These are phyloP conservation scores for Perca flavescens DNA, from an alignment of 2,113 vertebrate species.

Conservation along the genomic window DNA sequence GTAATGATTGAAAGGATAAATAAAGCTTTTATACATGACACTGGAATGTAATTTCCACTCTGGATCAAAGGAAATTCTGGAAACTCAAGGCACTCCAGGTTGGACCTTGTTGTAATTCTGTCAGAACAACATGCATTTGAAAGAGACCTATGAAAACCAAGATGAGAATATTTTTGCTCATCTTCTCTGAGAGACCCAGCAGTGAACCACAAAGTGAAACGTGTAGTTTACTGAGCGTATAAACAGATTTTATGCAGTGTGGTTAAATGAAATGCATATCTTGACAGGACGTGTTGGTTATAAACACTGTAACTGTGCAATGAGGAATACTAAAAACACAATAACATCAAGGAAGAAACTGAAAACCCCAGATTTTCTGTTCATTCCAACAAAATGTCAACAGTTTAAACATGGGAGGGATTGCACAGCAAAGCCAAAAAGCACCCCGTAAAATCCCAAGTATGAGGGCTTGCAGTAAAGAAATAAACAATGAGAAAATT, in stretches of 20 bases:
- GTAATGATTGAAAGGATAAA: constrained; percentile 66
- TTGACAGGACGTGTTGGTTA: constrained; percentile 18
- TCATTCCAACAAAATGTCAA: constrained; percentile 40
- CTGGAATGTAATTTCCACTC: constrained; percentile 52
- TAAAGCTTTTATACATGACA: constrained; percentile 57
- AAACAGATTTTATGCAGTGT: constrained; percentile 52
- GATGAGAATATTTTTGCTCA: constrained; percentile 28
- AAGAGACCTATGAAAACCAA: constrained; percentile 32
- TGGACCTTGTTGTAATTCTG: constrained; percentile 47
- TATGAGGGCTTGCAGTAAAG: constrained; percentile 54
- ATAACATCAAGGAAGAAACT: constrained; percentile 27
- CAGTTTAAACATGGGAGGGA: constrained; percentile 25
- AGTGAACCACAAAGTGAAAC: constrained; percentile 26
- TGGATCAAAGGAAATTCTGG: constrained; percentile 53
- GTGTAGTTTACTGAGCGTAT: constrained; percentile 44
- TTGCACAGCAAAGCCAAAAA: constrained; percentile 13
- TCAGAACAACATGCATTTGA: constrained; percentile 42
- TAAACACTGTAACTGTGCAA: constrained; percentile 54
- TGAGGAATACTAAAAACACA: constrained; percentile 39
- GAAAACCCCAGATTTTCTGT: constrained; percentile 29
- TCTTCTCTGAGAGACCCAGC: constrained; percentile 12
- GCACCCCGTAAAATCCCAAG: constrained; percentile 6
- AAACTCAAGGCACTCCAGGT: constrained; percentile 39
- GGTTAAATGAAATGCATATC: constrained; percentile 33
- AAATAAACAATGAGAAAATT: constrained; percentile 66